Conservation (phyloP, 2,888 invertebrate species). For the Athalia circularis region DNA sequence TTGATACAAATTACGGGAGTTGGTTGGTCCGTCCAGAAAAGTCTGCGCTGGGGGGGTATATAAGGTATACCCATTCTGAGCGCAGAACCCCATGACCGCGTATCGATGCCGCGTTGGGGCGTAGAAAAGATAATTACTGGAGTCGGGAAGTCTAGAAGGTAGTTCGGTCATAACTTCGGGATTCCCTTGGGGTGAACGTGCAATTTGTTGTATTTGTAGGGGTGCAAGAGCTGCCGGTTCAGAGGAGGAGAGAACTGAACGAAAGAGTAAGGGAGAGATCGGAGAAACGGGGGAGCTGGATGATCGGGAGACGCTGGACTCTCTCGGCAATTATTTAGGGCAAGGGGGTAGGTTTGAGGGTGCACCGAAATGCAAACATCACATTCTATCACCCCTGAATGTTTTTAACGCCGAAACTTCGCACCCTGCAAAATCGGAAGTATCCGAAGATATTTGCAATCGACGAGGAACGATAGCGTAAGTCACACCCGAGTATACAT, state of each 20-base stretch:
- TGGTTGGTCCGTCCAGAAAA: neutral
- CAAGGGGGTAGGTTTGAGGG: neutral
- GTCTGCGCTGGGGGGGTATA: neutral
- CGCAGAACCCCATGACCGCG: neutral
- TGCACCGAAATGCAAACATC: constrained; percentile 39
- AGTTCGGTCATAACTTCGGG: constrained; percentile 69
- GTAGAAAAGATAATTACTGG: constrained; percentile 69
- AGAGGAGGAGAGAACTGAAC: constrained; percentile 39
- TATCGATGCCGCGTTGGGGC: constrained; percentile 42
- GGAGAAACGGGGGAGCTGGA: constrained; percentile 6
- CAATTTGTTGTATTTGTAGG: constrained; percentile 66
- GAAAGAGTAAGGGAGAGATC: constrained; percentile 46
- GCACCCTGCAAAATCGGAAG: neutral
- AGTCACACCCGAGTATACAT: no score
- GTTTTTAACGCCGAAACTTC: neutral
- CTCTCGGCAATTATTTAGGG: constrained; percentile 20
- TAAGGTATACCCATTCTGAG: neutral
- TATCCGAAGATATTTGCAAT: neutral
- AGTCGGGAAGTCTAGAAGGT: constrained; percentile 66
- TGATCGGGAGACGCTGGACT: constrained; percentile 38
- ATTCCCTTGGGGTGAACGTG: constrained; percentile 63
- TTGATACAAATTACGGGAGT: constrained; percentile 34
- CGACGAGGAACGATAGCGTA: neutral
- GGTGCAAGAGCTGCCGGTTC: constrained; percentile 31
- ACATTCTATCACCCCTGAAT: neutral